These are phyloP conservation scores for Sebastes schlegelii DNA, from an alignment of 2,113 vertebrate species.

Conservation along the genomic window DNA sequence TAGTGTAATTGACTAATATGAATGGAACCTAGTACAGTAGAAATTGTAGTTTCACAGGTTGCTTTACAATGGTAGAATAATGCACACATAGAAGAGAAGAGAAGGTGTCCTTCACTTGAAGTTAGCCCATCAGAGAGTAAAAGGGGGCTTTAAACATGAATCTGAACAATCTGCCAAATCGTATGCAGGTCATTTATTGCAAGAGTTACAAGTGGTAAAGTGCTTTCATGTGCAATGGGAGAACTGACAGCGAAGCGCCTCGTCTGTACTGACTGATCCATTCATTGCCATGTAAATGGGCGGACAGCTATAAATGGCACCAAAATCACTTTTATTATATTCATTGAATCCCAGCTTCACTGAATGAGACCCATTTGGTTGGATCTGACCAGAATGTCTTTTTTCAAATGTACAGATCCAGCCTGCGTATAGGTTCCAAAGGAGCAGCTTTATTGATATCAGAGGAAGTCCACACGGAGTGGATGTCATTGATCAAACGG, in stretches of 20 bases:
- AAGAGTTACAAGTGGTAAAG: background rate
- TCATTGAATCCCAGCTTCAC: background rate
- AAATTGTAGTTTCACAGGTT: background rate
- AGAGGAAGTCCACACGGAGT: background rate
- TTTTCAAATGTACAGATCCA: background rate
- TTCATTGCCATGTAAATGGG: conserved; percentile 15
- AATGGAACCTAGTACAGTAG: background rate
- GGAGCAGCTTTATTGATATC: background rate
- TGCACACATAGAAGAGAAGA: background rate
- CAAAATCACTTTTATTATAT: background rate
- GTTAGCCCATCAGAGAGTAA: background rate
- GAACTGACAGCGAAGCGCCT: background rate
- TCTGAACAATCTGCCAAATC: background rate
- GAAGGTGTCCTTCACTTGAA: background rate
- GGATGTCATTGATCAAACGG: background rate
- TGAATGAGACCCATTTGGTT: background rate
- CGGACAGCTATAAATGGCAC: background rate
- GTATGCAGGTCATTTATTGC: background rate
- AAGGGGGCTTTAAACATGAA: background rate
- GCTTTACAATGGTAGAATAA: no score
- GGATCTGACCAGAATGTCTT: background rate
- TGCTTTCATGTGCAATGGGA: background rate
- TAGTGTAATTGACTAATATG: background rate
- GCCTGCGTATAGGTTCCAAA: background rate
- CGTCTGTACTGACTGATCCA: background rate